phyloP scores from a whole-genome alignment of 2,888 invertebrate genomes.

The Pristionchus fissidentatus region DNA sequence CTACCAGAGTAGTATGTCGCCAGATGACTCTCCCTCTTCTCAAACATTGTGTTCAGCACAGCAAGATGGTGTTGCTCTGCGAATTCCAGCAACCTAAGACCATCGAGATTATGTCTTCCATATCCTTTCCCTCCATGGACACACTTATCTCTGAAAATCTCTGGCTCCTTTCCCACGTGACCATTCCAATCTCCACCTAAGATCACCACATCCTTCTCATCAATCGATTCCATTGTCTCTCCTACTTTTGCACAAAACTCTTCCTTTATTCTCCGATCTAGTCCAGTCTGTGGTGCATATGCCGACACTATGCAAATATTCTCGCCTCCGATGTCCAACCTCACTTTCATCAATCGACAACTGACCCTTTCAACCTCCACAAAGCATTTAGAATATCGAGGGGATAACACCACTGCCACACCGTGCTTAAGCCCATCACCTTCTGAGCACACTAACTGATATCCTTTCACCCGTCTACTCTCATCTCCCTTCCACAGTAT shows the following conservation, averaged over 20 bases:
- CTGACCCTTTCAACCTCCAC: background rate
- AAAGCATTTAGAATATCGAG: background rate
- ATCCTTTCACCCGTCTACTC: background rate
- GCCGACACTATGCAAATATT: background rate
- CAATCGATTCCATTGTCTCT: background rate
- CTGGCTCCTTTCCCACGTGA: background rate
- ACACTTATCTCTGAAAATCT: background rate
- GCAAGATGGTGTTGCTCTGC: background rate
- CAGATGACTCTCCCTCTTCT: conserved; percentile 10
- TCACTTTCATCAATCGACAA: background rate
- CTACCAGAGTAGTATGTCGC: conserved; percentile 16
- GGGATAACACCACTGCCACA: background rate
- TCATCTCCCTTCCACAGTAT: conserved; percentile 17
- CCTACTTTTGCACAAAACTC: conserved; percentile 3
- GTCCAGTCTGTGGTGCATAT: conserved; percentile 14
- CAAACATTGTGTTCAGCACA: background rate
- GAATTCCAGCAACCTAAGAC: conserved; percentile 1
- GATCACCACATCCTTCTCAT: background rate
- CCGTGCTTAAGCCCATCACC: conserved; percentile 22
- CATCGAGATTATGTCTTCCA: conserved; percentile 6
- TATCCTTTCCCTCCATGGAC: conserved; percentile 9
- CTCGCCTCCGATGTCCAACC: background rate
- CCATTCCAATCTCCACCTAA: conserved; percentile 28
- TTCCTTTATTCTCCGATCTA: background rate
- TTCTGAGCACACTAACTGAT: background rate